These are phyloP conservation scores for Marronus borbonicus DNA, from an alignment of 2,888 invertebrate genomes.

Conservation along the genomic window DNA sequence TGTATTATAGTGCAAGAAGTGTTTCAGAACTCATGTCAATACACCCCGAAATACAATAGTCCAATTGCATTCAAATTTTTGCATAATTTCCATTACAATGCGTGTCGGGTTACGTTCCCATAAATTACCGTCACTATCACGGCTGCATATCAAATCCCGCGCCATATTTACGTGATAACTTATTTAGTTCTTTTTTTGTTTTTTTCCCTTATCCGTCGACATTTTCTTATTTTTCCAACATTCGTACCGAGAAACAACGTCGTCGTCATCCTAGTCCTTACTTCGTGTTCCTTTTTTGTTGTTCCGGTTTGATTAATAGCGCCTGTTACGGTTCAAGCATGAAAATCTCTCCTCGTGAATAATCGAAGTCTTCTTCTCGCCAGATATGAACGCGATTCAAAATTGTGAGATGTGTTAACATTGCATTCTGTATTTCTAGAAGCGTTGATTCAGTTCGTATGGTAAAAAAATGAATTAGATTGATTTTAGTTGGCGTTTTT, in stretches of 20 bases:
- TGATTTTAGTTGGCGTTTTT: neutral
- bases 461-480: neutral
- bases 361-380: constrained; percentile 21
- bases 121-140: constrained; percentile 50
- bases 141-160: constrained; percentile 46
- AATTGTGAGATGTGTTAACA: constrained; percentile 17
- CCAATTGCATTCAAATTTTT: constrained; percentile 47
- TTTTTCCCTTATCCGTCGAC: constrained; percentile 17
- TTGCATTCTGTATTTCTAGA: constrained; percentile 7
- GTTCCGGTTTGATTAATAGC: constrained; percentile 34
- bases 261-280: neutral
- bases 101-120: constrained; percentile 45
- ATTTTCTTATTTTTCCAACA: constrained; percentile 36
- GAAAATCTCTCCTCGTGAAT: constrained; percentile 36
- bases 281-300: constrained; percentile 18
- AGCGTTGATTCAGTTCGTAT: neutral
- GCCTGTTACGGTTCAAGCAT: constrained; percentile 28
- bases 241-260: constrained; percentile 12
- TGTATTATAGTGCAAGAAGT: neutral
- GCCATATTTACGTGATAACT: constrained; percentile 49
- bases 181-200: constrained; percentile 37
- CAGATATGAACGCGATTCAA: constrained; percentile 3
- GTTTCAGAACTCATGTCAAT: constrained; percentile 11
- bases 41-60: constrained; percentile 29
- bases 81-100: constrained; percentile 51